Percentiles rank a stretch among this genome's conserved stretches.
phyloP scores from a whole-genome alignment of 2,888 invertebrate genomes.

The Acrobasis repandana region DNA sequence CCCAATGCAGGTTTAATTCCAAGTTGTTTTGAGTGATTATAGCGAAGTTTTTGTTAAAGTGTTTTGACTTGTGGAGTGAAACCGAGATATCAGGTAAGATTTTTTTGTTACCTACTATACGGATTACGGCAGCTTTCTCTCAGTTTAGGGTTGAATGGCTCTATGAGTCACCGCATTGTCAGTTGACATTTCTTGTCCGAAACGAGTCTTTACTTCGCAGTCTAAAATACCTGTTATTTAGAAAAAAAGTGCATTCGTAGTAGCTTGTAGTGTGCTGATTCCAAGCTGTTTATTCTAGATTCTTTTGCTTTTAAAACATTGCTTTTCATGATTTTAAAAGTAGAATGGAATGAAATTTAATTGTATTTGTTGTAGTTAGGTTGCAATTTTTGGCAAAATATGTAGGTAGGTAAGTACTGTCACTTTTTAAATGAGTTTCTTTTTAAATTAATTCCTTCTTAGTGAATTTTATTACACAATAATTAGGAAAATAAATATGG shows the following conservation, averaged over 20 bases:
- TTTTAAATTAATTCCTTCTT: no score
- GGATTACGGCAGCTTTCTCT: conserved; percentile 53
- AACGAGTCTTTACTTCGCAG: conserved; percentile 21
- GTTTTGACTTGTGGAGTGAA: conserved; percentile 54
- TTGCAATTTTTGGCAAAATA: background rate
- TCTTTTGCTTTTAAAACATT: background rate
- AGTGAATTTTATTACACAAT: no score
- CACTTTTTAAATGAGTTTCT: background rate
- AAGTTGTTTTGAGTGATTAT: conserved; percentile 52
- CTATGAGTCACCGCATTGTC: conserved; percentile 33
- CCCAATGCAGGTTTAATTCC: conserved; percentile 56
- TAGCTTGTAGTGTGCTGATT: background rate
- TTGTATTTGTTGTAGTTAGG: background rate
- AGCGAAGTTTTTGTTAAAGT: conserved; percentile 51
- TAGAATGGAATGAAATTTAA: background rate
- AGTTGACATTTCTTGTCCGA: conserved; percentile 23
- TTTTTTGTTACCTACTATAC: conserved; percentile 42
- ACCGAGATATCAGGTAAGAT: conserved; percentile 62
- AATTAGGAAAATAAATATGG: background rate
- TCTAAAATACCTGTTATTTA: conserved; percentile 9
- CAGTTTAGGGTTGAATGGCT: conserved; percentile 46
- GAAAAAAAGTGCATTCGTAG: conserved; percentile 15
- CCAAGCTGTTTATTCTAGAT: background rate
- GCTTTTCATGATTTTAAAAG: background rate
- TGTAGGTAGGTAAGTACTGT: background rate